Conservation (phyloP, 1,140 invertebrate genomes). For the Bombus pascuorum region DNA sequence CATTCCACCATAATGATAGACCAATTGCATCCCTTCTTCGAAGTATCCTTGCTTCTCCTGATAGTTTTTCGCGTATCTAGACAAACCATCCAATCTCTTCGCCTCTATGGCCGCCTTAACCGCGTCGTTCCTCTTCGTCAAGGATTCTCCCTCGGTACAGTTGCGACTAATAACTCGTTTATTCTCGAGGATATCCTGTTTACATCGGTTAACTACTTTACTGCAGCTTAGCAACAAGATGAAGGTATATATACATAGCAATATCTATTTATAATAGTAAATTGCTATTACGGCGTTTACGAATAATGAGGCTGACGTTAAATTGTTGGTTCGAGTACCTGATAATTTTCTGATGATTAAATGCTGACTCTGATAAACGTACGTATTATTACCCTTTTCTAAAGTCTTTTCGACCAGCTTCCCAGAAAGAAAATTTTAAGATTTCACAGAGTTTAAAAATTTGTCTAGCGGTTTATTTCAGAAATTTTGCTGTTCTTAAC, state of each 20-base stretch:
- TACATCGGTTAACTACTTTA: conserved; percentile 3
- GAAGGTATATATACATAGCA: neutral
- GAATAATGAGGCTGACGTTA: neutral
- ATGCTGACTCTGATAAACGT: neutral
- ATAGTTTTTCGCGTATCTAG: conserved; percentile 76
- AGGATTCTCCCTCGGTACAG: conserved; percentile 77
- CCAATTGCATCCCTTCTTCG: conserved; percentile 78
- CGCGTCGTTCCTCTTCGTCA: conserved; percentile 76
- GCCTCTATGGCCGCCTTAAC: conserved; percentile 68
- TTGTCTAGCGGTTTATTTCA: too few relatives aligned
- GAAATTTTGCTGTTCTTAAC: too few relatives aligned
- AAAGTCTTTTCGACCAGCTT: neutral
- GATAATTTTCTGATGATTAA: neutral
- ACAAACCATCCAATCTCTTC: conserved; percentile 73
- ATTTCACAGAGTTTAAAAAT: too few relatives aligned
- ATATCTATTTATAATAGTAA: neutral
- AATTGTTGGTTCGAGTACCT: neutral
- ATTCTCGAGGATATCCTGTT: conserved; percentile 73
- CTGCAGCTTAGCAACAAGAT: too few relatives aligned
- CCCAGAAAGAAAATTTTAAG: too few relatives aligned
- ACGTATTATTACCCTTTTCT: neutral
- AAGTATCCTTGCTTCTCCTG: conserved; percentile 79
- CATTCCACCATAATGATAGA: conserved; percentile 77
- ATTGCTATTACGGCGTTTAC: neutral
- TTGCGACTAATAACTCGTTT: conserved; percentile 75